Evolutionary conservation across 2,113 vertebrate species (phyloP).

Genomic region (Semnornis frantzii): DNA sequence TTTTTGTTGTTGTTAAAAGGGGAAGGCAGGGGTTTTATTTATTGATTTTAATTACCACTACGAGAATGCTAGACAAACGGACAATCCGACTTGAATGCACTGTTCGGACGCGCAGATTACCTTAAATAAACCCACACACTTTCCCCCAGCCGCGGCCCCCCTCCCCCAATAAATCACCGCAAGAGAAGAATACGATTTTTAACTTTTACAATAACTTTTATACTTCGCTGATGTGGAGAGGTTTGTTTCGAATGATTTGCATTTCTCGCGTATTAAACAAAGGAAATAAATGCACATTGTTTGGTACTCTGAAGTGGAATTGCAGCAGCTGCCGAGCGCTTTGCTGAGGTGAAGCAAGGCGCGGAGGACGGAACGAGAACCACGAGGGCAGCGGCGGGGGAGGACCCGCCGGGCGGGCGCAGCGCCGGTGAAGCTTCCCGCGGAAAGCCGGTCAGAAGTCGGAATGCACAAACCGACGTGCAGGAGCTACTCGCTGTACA

Average conservation of each 20-base stretch:
- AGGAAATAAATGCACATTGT: slow-evolving; percentile 12
- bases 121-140: neutral
- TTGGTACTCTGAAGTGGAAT: neutral
- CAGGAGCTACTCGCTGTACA: slow-evolving; percentile 79
- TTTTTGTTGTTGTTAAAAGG: slow-evolving; percentile 42
- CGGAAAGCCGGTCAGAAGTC: slow-evolving; percentile 64
- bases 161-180: neutral
- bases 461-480: slow-evolving; percentile 72
- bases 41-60: slow-evolving; percentile 75
- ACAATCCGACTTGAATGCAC: neutral
- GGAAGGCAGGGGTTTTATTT: slow-evolving; percentile 76
- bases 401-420: neutral
- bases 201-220: slow-evolving; percentile 66
- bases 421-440: slow-evolving; percentile 25
- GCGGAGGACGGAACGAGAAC: neutral
- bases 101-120: slow-evolving; percentile 24
- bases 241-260: slow-evolving; percentile 17
- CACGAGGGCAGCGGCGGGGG: neutral
- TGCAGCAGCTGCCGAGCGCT: slow-evolving; percentile 4
- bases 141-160: neutral
- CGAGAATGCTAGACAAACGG: slow-evolving; percentile 36
- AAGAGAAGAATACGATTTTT: slow-evolving; percentile 46
- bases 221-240: slow-evolving; percentile 46
- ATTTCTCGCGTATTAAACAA: slow-evolving; percentile 54
- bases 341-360: neutral